phyloP scores from a whole-genome alignment of 2,888 invertebrate species.

The Furcula furcula region DNA sequence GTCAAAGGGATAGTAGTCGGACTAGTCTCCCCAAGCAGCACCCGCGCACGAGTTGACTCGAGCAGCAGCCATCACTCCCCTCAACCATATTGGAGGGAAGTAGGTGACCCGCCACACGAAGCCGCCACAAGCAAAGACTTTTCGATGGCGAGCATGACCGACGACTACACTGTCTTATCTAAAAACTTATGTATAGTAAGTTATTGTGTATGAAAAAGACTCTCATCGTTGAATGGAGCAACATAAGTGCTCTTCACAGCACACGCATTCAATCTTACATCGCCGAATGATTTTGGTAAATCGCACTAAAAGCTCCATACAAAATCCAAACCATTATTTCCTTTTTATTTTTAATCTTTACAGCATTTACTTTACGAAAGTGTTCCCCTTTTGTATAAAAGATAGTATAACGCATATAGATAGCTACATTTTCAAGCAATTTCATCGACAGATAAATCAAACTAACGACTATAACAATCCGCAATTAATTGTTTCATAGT shows the following conservation, averaged over 20 bases:
- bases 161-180: too few relatives aligned
- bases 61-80: too few relatives aligned
- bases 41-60: too few relatives aligned
- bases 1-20: too few relatives aligned
- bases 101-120: too few relatives aligned
- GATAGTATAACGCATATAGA: too few relatives aligned
- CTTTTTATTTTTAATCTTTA: too few relatives aligned
- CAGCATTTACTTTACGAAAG: background rate
- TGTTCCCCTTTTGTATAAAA: too few relatives aligned
- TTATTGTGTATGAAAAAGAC: conserved; percentile 21
- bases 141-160: too few relatives aligned
- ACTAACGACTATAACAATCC: background rate
- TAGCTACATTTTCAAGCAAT: conserved; percentile 7
- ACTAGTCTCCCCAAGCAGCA: too few relatives aligned
- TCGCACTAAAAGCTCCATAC: conserved; percentile 41
- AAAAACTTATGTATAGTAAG: conserved; percentile 12
- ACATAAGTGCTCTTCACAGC: conserved; percentile 35
- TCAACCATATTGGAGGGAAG: too few relatives aligned
- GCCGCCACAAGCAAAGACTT: too few relatives aligned
- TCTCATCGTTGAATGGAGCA: conserved; percentile 22
- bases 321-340: conserved; percentile 21
- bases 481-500: conserved; percentile 11
- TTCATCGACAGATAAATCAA: conserved; percentile 8
- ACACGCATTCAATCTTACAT: conserved; percentile 37
- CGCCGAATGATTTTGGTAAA: conserved; percentile 29